Evolutionary conservation across 2,888 invertebrate genomes (phyloP).

Genomic region (Drosophila yooni): DNA sequence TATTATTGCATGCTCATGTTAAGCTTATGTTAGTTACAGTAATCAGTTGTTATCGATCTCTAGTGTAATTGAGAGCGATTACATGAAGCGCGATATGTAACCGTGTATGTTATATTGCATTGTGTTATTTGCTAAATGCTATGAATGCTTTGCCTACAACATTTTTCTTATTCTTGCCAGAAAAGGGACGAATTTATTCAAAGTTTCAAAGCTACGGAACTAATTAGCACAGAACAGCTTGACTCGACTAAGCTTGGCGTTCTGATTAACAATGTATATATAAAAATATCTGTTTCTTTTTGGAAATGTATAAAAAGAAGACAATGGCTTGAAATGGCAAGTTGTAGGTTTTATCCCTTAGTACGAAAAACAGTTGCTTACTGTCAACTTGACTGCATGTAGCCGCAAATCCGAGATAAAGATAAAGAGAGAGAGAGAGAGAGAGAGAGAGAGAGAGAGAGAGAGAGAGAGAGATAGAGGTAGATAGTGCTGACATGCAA

Average conservation of each 20-base stretch:
- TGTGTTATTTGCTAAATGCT: neutral
- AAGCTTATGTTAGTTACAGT: neutral
- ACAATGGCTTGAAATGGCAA: neutral
- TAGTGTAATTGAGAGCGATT: neutral
- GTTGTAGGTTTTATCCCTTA: conserved; percentile 27
- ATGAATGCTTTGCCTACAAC: neutral
- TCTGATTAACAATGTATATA: neutral
- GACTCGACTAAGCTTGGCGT: neutral
- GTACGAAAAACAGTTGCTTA: conserved; percentile 41
- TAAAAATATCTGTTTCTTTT: neutral
- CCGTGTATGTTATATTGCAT: neutral
- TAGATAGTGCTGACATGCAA: conserved; percentile 64
- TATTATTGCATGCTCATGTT: neutral
- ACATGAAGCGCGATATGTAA: neutral
- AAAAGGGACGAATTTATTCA: neutral
- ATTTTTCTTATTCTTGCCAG: neutral
- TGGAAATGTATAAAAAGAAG: neutral
- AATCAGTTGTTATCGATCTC: neutral
- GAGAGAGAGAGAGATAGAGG: neutral
- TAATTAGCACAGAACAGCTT: neutral
- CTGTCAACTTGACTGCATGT: conserved; percentile 49
- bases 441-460: neutral
- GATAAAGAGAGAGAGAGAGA: neutral
- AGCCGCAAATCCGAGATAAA: conserved; percentile 50
- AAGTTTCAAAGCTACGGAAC: neutral